Evolutionary conservation across 2,888 invertebrate genomes (phyloP), one percentile per base, ranked within the genome.

Genomic region (Tachina lurida): DNA sequence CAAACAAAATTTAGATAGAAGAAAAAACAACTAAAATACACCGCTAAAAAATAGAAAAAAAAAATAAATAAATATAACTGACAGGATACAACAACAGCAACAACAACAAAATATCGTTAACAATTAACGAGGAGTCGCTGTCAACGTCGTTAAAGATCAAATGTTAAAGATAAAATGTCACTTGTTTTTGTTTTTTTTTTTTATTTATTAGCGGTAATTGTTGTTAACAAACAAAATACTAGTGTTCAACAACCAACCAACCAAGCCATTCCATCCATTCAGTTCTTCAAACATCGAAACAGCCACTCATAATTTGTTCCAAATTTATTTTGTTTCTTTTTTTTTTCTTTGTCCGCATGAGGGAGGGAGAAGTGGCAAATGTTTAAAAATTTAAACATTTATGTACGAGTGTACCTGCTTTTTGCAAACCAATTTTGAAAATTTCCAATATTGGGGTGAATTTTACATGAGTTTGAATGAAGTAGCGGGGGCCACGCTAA

Each of bases 201-300:
- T 31, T 1, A 7, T 31, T 71, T 73, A 47, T 71, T 41, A n/a
- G 47, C 79, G 81, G 85, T 85, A 85, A 85, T 80, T 76, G 74
- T 70, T 81, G 81, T 82, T 85, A 85, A 74, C 80, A 77, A 85
- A 74, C 80, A 77, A 76, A 76, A 78, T 78, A 43, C 31, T 31
- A 75, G 19, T 22, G 52, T n/a, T 45, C 60, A 62, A 39, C 62
- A 47, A 65, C 13, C 52, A 58, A 17, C 56, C 43, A 62, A 31
- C 62, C 15, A 74, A 12, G 13, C 58, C 60, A n/a, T 47, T 13
- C 73, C 47, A 39, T 31, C 13, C 60, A 49, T 12, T 39, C 62
- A 56, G 1, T 19, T 52, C 19, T 17, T n/a, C 47, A 54, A 56
- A n/a, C 60, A 65, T 43, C 8, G 8, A 73, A 31, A 1, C 60